phyloP scores from a whole-genome alignment of 2,888 invertebrate genomes.

The Augiades crinisus region DNA sequence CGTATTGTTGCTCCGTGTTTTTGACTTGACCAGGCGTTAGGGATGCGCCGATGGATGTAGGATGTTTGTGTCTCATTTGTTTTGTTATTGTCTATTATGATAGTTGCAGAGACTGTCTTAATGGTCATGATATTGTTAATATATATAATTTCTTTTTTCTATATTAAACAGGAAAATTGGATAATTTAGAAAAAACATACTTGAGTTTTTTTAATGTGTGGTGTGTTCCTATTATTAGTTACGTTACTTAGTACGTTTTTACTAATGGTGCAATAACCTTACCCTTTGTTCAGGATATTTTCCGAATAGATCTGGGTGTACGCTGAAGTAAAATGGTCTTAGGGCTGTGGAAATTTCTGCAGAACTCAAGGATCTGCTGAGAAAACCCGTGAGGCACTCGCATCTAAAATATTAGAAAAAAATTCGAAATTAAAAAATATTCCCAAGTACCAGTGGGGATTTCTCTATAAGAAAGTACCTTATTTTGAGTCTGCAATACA shows the following conservation, averaged over 20 bases:
- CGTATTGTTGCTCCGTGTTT: neutral
- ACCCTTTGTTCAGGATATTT: conserved; percentile 94
- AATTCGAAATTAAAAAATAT: neutral
- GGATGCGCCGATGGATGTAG: neutral
- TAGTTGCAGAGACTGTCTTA: too few relatives aligned
- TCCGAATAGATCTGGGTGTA: conserved; percentile 97
- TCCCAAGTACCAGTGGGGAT: too few relatives aligned
- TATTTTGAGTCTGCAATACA: conserved; percentile 70
- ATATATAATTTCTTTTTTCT: too few relatives aligned
- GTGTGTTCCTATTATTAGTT: too few relatives aligned
- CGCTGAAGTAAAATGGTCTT: conserved; percentile 96
- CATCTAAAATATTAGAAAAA: conserved; percentile 38
- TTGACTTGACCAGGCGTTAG: neutral
- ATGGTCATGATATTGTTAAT: too few relatives aligned
- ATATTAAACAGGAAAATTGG: too few relatives aligned
- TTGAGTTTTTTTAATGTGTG: too few relatives aligned
- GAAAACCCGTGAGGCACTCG: conserved; percentile 44
- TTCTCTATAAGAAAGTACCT: conserved; percentile 42
- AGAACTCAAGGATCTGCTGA: conserved; percentile 82
- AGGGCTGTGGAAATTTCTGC: conserved; percentile 94
- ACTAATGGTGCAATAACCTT: conserved; percentile 32
- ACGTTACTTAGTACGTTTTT: too few relatives aligned
- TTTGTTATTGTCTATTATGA: too few relatives aligned
- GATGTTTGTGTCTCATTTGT: too few relatives aligned
- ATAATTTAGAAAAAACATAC: too few relatives aligned